A percentile compares a stretch with the other conserved stretches of the same genome.
phyloP scores from a whole-genome alignment of 2,888 invertebrate genomes.

The Chrysotoxum bicinctum region DNA sequence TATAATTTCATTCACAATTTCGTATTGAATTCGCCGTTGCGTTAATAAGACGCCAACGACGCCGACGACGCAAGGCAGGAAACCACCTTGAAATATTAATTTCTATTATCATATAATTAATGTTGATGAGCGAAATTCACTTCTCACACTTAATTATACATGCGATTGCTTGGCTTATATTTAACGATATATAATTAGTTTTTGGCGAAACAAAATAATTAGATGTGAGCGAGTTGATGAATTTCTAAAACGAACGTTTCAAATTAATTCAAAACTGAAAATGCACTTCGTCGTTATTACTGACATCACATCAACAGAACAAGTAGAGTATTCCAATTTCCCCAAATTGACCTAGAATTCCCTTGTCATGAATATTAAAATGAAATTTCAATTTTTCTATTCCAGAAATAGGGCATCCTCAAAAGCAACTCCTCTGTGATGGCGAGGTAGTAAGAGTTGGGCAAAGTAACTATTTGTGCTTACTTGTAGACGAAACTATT shows the following conservation, averaged over 20 bases:
- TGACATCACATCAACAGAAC: background rate
- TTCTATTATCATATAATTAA: conserved; percentile 56
- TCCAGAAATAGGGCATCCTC: background rate
- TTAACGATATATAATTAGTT: conserved; percentile 31
- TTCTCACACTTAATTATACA: conserved; percentile 2
- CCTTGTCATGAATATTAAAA: conserved; percentile 60
- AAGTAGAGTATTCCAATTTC: conserved; percentile 13
- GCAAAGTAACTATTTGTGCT: background rate
- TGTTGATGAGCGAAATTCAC: conserved; percentile 19
- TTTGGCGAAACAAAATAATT: conserved; percentile 18
- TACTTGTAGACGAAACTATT: conserved; percentile 11
- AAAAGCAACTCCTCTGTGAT: background rate
- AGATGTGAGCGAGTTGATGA: background rate
- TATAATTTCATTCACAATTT: background rate
- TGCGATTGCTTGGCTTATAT: background rate
- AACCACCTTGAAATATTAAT: conserved; percentile 45
- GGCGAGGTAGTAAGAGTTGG: background rate
- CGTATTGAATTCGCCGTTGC: conserved; percentile 3
- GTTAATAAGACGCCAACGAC: background rate
- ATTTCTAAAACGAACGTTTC: background rate
- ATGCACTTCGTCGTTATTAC: background rate
- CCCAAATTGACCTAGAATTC: conserved; percentile 25
- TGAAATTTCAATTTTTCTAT: conserved; percentile 40
- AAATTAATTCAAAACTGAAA: conserved; percentile 15
- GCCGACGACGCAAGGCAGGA: background rate